phyloP scores from a whole-genome alignment of 2,888 invertebrate species.

The Autographa gamma region DNA sequence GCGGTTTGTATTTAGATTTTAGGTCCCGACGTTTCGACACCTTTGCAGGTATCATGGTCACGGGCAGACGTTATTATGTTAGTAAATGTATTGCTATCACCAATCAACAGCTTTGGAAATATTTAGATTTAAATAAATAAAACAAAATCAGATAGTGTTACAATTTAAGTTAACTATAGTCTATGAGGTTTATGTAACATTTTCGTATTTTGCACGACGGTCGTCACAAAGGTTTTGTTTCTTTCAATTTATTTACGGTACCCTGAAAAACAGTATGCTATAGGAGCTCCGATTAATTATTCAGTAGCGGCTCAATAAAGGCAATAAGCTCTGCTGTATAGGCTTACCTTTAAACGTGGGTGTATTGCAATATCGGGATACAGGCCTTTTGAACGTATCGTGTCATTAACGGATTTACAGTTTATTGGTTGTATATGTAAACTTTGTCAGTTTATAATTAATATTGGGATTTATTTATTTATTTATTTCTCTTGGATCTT shows the following conservation, averaged over 20 bases:
- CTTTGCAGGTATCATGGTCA: too few species aligned
- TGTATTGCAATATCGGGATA: conserved; percentile 2
- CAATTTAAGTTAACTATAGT: too few species aligned
- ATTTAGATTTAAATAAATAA: too few species aligned
- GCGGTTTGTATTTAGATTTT: too few species aligned
- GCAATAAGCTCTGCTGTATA: background rate
- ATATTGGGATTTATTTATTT: too few species aligned
- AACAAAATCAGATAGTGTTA: too few species aligned
- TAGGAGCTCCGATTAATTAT: background rate
- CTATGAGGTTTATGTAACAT: too few species aligned
- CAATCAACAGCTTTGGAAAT: too few species aligned
- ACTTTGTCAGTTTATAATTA: background rate
- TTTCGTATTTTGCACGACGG: background rate
- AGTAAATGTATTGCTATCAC: too few species aligned
- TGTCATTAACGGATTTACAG: background rate
- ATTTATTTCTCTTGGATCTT: too few species aligned
- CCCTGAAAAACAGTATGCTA: background rate
- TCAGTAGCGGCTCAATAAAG: conserved; percentile 3
- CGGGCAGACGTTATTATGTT: too few species aligned
- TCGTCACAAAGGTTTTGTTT: background rate
- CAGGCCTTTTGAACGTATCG: background rate
- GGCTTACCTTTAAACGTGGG: background rate
- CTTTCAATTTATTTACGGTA: background rate
- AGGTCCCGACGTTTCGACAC: too few species aligned
- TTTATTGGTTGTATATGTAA: background rate